These are phyloP conservation scores for Acanthurus tractus DNA, from an alignment of 2,797 vertebrate species.

Conservation along the genomic window DNA sequence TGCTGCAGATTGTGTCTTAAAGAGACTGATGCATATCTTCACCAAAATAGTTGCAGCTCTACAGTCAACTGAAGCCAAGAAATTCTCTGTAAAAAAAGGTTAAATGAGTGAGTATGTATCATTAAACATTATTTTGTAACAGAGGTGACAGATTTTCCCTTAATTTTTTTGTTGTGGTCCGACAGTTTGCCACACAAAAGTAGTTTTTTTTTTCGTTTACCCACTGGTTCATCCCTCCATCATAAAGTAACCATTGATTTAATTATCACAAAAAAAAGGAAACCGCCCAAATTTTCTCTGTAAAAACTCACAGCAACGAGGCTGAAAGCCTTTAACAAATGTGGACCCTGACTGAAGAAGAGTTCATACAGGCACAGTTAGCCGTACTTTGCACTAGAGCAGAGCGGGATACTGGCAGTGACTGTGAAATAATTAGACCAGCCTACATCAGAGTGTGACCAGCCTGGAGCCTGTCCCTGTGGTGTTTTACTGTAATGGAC, in stretches of 20 bases:
- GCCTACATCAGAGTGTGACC: slow-evolving; percentile 45
- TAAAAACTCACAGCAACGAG: background rate
- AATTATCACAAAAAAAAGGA: background rate
- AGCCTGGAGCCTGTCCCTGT: slow-evolving; percentile 52
- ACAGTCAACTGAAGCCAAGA: background rate
- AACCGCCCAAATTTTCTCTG: background rate
- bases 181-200: too few species aligned
- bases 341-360: background rate
- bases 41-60: background rate
- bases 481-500: slow-evolving; percentile 62
- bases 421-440: slow-evolving; percentile 53
- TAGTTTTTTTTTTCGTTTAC: too few species aligned
- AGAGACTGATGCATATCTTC: slow-evolving; percentile 32
- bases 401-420: slow-evolving; percentile 33
- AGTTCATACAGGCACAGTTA: slow-evolving; percentile 16
- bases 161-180: background rate
- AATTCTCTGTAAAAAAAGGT: slow-evolving; percentile 14
- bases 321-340: slow-evolving; percentile 16
- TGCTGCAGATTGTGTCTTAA: slow-evolving; percentile 19
- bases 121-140: slow-evolving; percentile 60
- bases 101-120: slow-evolving; percentile 25
- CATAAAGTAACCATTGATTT: too few species aligned
- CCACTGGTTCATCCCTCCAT: too few species aligned
- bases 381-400: slow-evolving; percentile 38
- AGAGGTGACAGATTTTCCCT: background rate